Percentiles rank a stretch among this genome's conserved stretches.
Evolutionary conservation across 2,113 vertebrate genomes (phyloP).

Genomic region (Junco hyemalis): DNA sequence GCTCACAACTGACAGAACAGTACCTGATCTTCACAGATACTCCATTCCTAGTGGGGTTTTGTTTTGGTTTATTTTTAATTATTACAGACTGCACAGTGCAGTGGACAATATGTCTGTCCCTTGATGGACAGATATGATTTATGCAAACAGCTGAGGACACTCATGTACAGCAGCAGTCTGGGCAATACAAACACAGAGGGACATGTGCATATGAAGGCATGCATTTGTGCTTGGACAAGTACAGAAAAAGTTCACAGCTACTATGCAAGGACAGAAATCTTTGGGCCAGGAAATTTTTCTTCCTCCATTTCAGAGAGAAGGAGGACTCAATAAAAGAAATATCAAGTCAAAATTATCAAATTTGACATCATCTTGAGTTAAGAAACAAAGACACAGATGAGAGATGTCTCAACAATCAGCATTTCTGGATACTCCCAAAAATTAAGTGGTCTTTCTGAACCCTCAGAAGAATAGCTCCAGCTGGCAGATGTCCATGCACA

Average conservation of each 20-base stretch:
- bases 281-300: not conserved
- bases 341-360: not conserved
- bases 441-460: not conserved
- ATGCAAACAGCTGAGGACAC: not conserved
- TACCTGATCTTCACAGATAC: not conserved
- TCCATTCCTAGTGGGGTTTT: not conserved
- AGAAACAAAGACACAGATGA: not conserved
- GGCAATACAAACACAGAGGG: not conserved
- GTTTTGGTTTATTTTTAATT: not conserved
- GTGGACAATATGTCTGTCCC: not conserved
- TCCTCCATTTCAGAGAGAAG: not conserved
- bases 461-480: not conserved
- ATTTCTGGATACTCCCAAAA: not conserved
- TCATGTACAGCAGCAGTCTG: not conserved
- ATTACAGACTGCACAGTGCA: not conserved
- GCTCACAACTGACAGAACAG: not conserved
- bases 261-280: not conserved
- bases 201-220: rapidly evolving
- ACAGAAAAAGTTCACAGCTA: not conserved
- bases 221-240: not conserved
- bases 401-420: not conserved
- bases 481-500: not conserved
- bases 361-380: not conserved
- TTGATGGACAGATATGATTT: not conserved
- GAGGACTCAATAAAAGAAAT: not conserved